Percentiles rank a stretch among this genome's conserved stretches.
Evolutionary conservation across 2,888 invertebrate species (phyloP).

Genomic region (Suillia variegata): DNA sequence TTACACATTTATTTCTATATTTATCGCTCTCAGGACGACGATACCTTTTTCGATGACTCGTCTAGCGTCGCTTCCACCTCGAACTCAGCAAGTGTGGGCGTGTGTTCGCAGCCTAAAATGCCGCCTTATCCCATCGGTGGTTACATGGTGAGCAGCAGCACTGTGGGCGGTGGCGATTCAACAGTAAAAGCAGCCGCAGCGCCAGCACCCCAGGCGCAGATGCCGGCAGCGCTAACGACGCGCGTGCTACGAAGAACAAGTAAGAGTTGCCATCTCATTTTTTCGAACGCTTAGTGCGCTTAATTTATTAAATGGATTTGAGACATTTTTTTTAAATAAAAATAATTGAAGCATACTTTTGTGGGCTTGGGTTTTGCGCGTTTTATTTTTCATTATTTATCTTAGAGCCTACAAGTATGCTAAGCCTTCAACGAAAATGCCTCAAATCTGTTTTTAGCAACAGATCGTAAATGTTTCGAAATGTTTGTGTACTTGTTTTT

Average conservation of each 20-base stretch:
- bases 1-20: too few relatives aligned
- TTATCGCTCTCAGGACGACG: conserved; percentile 54
- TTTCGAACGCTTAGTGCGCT: too few relatives aligned
- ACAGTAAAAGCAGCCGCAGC: conserved; percentile 14
- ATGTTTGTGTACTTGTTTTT: conserved; percentile 15
- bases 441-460: too few relatives aligned
- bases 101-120: conserved; percentile 59
- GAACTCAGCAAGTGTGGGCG: conserved; percentile 37
- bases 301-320: conserved; percentile 7
- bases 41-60: conserved; percentile 48
- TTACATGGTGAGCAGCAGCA: conserved; percentile 45
- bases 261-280: conserved; percentile 46
- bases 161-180: too few relatives aligned
- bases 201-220: conserved; percentile 31
- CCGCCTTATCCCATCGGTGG: conserved; percentile 58
- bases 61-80: conserved; percentile 36
- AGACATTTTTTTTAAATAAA: conserved; percentile 3
- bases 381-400: background rate
- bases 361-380: background rate
- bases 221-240: conserved; percentile 41
- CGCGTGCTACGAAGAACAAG: conserved; percentile 60
- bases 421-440: background rate
- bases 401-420: background rate
- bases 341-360: background rate
- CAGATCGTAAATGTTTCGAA: too few relatives aligned